Evolutionary conservation across 2,797 vertebrate species (phyloP).

Genomic region (Lemur catta): DNA sequence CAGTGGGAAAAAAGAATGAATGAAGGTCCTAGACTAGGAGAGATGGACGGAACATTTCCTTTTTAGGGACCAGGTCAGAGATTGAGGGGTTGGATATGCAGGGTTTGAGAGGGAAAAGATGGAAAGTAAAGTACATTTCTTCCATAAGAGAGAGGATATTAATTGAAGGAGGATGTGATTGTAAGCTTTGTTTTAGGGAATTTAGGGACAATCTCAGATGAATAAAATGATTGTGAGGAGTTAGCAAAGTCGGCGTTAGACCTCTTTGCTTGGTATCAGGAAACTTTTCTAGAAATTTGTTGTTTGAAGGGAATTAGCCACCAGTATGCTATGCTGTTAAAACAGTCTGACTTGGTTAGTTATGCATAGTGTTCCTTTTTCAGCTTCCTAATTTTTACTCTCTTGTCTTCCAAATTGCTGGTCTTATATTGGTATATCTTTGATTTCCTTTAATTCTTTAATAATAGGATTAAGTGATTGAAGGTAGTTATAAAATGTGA

Average conservation of each 20-base stretch:
- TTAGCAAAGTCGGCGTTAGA: neutral
- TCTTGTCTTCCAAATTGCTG: neutral
- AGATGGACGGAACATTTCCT: neutral
- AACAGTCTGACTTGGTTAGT: neutral
- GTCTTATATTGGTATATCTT: neutral
- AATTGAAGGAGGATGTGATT: neutral
- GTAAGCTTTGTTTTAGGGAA: neutral
- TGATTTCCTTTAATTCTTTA: constrained; percentile 35
- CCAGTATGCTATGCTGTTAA: neutral
- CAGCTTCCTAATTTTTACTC: neutral
- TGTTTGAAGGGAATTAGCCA: neutral
- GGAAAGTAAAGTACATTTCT: neutral
- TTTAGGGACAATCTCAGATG: neutral
- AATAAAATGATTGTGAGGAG: neutral
- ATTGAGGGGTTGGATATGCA: neutral
- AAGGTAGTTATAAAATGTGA: neutral
- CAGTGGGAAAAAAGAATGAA: neutral
- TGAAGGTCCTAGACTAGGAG: neutral
- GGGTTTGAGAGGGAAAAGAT: neutral
- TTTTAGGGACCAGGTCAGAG: neutral
- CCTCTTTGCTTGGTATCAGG: neutral
- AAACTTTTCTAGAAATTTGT: neutral
- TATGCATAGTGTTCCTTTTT: neutral
- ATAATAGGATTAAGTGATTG: neutral
- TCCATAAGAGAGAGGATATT: neutral